Evolutionary conservation across 2,113 vertebrate species (phyloP).

Genomic region (Cyprinodon brontotheroides): DNA sequence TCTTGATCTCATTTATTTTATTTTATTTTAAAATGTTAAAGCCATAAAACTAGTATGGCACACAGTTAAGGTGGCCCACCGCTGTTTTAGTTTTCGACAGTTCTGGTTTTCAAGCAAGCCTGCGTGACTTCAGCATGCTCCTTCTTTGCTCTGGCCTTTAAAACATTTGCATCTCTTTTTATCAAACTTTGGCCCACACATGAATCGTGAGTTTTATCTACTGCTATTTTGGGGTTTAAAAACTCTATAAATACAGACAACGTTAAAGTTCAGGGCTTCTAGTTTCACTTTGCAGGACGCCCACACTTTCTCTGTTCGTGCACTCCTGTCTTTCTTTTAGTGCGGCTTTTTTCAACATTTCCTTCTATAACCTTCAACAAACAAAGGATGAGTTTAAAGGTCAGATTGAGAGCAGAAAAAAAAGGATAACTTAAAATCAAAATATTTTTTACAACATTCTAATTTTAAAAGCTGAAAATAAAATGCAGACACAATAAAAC

Average conservation of each 20-base stretch:
- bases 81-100: not conserved
- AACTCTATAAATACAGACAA: slow-evolving; percentile 5
- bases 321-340: not conserved
- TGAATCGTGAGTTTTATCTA: not conserved
- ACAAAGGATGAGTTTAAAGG: not conserved
- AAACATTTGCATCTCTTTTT: not conserved
- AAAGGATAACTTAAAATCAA: not conserved
- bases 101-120: slow-evolving; percentile 19
- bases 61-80: not conserved
- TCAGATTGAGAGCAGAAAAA: slow-evolving; percentile 11
- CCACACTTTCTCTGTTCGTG: slow-evolving; percentile 36
- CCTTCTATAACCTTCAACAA: slow-evolving; percentile 14
- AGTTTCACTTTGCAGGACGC: slow-evolving; percentile 23
- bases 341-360: slow-evolving; percentile 32
- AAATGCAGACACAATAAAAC: not conserved
- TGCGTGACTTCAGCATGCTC: not conserved
- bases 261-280: slow-evolving; percentile 28
- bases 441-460: not conserved
- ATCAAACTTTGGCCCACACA: not conserved
- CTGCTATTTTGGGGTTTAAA: slow-evolving; percentile 20
- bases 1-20: too few relatives aligned
- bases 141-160: not conserved
- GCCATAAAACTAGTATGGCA: not conserved
- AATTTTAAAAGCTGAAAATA: not conserved
- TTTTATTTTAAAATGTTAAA: not conserved